Evolutionary conservation across 2,797 vertebrate species (phyloP).

Genomic region (Pseudomugil tenellus): DNA sequence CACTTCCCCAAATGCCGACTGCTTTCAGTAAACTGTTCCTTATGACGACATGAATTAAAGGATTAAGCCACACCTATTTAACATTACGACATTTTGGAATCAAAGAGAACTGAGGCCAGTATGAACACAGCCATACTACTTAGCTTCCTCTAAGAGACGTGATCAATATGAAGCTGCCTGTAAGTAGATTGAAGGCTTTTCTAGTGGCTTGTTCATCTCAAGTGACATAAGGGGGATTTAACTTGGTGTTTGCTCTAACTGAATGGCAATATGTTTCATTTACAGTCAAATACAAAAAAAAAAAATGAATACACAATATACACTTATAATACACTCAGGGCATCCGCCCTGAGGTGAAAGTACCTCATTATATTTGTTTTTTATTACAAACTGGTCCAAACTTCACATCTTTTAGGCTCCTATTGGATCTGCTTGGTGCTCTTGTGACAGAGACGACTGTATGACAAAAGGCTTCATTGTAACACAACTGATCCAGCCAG

Average conservation of each 20-base stretch:
- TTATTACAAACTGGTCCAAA: background rate
- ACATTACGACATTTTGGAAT: conserved; percentile 19
- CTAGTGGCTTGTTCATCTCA: conserved; percentile 55
- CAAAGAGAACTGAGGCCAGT: background rate
- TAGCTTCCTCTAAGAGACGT: conserved; percentile 18
- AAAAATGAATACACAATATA: too few relatives aligned
- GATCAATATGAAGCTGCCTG: conserved; percentile 34
- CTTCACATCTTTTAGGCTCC: too few relatives aligned
- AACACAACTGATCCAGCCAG: conserved; percentile 34
- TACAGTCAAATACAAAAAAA: conserved; percentile 14
- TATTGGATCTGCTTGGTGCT: too few relatives aligned
- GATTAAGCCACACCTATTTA: conserved; percentile 11
- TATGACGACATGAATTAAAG: conserved; percentile 30
- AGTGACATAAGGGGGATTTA: conserved; percentile 79
- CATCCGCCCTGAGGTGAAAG: background rate
- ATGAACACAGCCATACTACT: background rate
- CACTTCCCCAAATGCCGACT: background rate
- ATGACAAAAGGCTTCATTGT: conserved; percentile 70
- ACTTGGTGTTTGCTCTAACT: conserved; percentile 47
- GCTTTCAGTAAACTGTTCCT: conserved; percentile 31
- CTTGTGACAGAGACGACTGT: conserved; percentile 1
- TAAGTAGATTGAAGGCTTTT: conserved; percentile 80
- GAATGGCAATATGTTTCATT: conserved; percentile 30
- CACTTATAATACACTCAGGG: background rate
- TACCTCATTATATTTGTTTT: background rate